Conservation (phyloP, 2,888 invertebrate species). For the Platycnemis pennipes region DNA sequence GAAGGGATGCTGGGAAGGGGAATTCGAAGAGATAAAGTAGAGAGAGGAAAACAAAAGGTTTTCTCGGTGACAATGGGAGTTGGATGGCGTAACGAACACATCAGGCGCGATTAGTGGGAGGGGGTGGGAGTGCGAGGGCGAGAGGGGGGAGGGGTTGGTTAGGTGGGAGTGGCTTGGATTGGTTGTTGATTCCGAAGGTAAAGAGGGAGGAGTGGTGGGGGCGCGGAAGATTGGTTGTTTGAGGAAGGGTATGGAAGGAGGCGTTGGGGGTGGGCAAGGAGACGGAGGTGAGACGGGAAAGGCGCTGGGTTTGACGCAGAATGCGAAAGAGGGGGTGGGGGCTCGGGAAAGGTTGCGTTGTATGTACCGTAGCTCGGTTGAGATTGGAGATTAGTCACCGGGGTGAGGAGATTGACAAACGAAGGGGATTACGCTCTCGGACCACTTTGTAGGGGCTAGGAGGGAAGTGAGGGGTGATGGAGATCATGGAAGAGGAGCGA, state of each 20-base stretch:
- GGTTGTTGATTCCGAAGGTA: constrained; percentile 60
- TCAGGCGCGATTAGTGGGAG: constrained; percentile 53
- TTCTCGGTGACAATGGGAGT: constrained; percentile 50
- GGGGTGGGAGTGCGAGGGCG: background rate
- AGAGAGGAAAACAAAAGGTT: constrained; percentile 46
- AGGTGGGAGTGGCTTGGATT: constrained; percentile 40
- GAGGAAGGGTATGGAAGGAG: background rate
- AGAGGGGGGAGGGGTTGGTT: background rate
- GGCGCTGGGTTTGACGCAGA: background rate
- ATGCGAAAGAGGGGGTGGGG: background rate
- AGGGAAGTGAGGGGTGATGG: background rate
- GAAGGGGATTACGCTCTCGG: constrained; percentile 52
- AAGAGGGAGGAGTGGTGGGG: background rate
- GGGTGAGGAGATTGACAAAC: constrained; percentile 45
- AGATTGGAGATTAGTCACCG: constrained; percentile 51
- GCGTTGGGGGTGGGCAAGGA: no score
- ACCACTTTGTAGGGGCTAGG: background rate
- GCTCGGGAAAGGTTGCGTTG: background rate
- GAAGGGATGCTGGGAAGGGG: constrained; percentile 9
- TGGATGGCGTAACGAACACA: constrained; percentile 44
- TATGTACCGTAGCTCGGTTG: constrained; percentile 15
- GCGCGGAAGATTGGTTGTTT: constrained; percentile 23
- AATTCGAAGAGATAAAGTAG: background rate
- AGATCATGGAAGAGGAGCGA: background rate
- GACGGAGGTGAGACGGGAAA: background rate